These are phyloP conservation scores for Perca fluviatilis DNA, from an alignment of 2,113 vertebrate species.

Conservation along the genomic window DNA sequence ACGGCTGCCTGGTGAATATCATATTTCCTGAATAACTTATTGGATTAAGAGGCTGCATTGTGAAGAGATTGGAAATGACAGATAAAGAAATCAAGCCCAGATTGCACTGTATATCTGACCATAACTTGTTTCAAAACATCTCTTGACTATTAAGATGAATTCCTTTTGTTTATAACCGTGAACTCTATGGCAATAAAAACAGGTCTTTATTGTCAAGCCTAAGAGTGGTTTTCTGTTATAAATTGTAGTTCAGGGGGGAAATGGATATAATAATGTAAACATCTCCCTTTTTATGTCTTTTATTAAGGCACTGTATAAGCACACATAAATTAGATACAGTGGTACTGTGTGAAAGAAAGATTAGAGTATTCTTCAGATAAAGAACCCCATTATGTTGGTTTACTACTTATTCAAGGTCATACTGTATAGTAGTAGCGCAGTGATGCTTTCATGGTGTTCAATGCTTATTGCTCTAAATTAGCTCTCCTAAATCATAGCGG, in stretches of 20 bases:
- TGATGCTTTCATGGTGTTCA: constrained; percentile 78
- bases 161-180: constrained; percentile 61
- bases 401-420: constrained; percentile 85
- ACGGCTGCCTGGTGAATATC: constrained; percentile 69
- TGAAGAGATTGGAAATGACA: constrained; percentile 67
- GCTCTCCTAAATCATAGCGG: constrained; percentile 83
- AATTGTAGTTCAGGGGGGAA: constrained; percentile 64
- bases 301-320: constrained; percentile 74
- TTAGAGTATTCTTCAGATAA: constrained; percentile 80
- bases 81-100: constrained; percentile 62
- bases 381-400: constrained; percentile 81
- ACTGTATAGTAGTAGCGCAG: constrained; percentile 60
- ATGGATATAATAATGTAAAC: constrained; percentile 75
- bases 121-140: constrained; percentile 42
- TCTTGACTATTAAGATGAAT: constrained; percentile 57
- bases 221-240: constrained; percentile 58
- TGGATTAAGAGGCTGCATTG: constrained; percentile 60
- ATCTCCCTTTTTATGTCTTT: constrained; percentile 79
- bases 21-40: constrained; percentile 72
- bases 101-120: constrained; percentile 49
- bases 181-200: constrained; percentile 60
- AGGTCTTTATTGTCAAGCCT: constrained; percentile 55
- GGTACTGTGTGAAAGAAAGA: constrained; percentile 65
- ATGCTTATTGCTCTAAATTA: constrained; percentile 90
- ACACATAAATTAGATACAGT: constrained; percentile 71